phyloP scores from a whole-genome alignment of 2,888 invertebrate species.

The Brenthis ino region DNA sequence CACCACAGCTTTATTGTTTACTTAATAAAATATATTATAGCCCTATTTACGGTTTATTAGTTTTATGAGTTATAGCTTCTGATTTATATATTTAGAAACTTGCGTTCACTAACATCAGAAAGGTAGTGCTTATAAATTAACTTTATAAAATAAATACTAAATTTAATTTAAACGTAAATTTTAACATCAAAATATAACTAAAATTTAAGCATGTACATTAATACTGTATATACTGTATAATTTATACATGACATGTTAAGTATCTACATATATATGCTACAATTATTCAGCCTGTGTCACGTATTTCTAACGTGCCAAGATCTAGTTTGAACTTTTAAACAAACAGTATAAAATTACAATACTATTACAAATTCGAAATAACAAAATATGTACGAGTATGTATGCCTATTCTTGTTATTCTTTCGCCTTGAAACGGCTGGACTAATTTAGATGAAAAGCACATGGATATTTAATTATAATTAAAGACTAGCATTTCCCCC shows the following conservation, averaged over 20 bases:
- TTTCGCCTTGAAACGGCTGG: too few relatives aligned
- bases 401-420: too few relatives aligned
- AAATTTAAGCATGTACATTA: slow-evolving; percentile 4
- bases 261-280: neutral
- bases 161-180: slow-evolving; percentile 16
- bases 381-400: too few relatives aligned
- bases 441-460: too few relatives aligned
- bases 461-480: too few relatives aligned
- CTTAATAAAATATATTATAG: slow-evolving; percentile 40
- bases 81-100: slow-evolving; percentile 11
- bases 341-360: too few relatives aligned
- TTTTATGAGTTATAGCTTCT: slow-evolving; percentile 15
- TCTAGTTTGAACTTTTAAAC: too few relatives aligned
- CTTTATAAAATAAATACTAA: neutral
- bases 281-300: too few relatives aligned
- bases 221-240: too few relatives aligned
- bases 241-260: slow-evolving; percentile 8
- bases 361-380: too few relatives aligned
- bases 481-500: too few relatives aligned
- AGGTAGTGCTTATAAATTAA: slow-evolving; percentile 1
- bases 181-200: slow-evolving; percentile 27
- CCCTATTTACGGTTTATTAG: slow-evolving; percentile 38
- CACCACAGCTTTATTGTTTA: slow-evolving; percentile 38
- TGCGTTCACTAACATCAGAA: neutral
- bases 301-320: too few relatives aligned